Percentiles rank a stretch among this genome's conserved stretches.
Conservation (phyloP, 2,113 vertebrate species). For the Cynoglossus semilaevis region DNA sequence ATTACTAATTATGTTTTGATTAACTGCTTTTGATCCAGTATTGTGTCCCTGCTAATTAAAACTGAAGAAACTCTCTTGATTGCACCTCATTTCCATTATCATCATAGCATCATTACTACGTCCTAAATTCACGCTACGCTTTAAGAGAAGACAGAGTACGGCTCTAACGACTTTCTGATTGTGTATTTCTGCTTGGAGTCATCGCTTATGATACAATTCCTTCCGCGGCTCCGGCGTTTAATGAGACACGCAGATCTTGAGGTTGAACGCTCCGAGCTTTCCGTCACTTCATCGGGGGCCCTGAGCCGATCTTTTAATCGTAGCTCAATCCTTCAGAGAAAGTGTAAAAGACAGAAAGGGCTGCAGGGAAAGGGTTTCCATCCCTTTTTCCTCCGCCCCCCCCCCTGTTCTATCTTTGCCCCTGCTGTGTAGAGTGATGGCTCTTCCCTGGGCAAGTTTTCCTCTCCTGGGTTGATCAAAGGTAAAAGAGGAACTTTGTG, state of each 20-base stretch:
- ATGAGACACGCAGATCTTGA: not conserved
- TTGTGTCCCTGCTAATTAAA: not conserved
- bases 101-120: not conserved
- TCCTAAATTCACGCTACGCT: not conserved
- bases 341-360: conserved; percentile 27
- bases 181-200: not conserved
- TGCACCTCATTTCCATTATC: not conserved
- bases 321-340: conserved; percentile 18
- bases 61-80: not conserved
- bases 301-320: conserved; percentile 39
- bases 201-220: not conserved
- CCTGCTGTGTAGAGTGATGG: conserved; percentile 55
- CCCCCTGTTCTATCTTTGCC: conserved; percentile 30
- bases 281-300: conserved; percentile 7
- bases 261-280: conserved; percentile 7
- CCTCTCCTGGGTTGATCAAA: conserved; percentile 65
- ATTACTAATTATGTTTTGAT: conserved; percentile 4
- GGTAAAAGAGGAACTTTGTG: conserved; percentile 33
- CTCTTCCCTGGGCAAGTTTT: conserved; percentile 39
- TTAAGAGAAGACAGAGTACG: not conserved
- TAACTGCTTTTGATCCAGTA: not conserved
- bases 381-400: conserved; percentile 44
- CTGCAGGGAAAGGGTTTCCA: conserved; percentile 38
- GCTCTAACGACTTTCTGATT: not conserved
- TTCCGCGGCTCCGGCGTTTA: not conserved